Percentiles rank a stretch among this genome's conserved stretches.
Evolutionary conservation across 2,888 invertebrate genomes (phyloP).

Genomic region (Orgyia antiqua): DNA sequence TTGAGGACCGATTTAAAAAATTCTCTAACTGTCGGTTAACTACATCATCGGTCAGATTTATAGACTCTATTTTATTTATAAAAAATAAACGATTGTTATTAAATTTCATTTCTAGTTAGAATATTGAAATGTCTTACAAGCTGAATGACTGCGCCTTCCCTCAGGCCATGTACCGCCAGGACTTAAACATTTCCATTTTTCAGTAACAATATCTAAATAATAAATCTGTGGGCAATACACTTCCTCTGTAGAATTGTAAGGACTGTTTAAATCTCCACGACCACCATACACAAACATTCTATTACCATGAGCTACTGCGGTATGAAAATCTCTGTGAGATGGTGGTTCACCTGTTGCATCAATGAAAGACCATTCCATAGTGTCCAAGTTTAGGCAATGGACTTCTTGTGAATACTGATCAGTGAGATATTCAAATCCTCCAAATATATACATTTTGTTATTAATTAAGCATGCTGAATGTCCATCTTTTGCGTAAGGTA

Average conservation of each 20-base stretch:
- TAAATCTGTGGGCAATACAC: slow-evolving; percentile 87
- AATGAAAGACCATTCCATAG: slow-evolving; percentile 84
- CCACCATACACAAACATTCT: slow-evolving; percentile 95
- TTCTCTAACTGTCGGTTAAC: too few relatives aligned
- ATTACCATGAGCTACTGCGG: slow-evolving; percentile 86
- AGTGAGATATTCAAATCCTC: slow-evolving; percentile 92
- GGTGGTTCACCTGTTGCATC: slow-evolving; percentile 81
- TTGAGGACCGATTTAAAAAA: too few relatives aligned
- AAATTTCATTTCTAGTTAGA: too few relatives aligned
- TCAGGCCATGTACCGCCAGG: slow-evolving; percentile 82
- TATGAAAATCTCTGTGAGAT: slow-evolving; percentile 91
- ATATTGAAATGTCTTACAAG: too few relatives aligned
- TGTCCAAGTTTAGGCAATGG: slow-evolving; percentile 84
- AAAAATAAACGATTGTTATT: too few relatives aligned
- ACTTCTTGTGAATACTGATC: slow-evolving; percentile 89
- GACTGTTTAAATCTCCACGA: slow-evolving; percentile 83
- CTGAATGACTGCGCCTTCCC: slow-evolving; percentile 93
- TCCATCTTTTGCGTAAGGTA: slow-evolving; percentile 92
- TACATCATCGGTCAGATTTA: too few relatives aligned
- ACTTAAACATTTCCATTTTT: slow-evolving; percentile 83
- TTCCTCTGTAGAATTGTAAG: slow-evolving; percentile 79
- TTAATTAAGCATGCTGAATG: slow-evolving; percentile 91
- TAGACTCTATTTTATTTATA: too few relatives aligned
- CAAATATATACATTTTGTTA: slow-evolving; percentile 92
- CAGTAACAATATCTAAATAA: slow-evolving; percentile 84